Evolutionary conservation across 1,140 invertebrate genomes (phyloP).

Genomic region (Brachionus rubens): DNA sequence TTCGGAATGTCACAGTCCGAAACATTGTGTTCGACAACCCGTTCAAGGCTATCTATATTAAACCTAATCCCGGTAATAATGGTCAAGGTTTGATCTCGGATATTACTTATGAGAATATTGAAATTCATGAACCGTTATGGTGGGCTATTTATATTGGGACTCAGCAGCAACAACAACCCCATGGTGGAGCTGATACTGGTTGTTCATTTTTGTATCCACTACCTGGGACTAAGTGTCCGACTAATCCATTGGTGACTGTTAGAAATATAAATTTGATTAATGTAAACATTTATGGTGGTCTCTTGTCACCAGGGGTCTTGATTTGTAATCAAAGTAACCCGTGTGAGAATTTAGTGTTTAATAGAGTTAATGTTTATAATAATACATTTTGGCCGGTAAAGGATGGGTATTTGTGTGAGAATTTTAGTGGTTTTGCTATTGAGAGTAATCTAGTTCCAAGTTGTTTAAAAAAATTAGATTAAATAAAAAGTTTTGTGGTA

Average conservation of each 20-base stretch:
- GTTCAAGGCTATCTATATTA: constrained; percentile 36
- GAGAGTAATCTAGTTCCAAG: constrained; percentile 11
- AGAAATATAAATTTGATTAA: not conserved
- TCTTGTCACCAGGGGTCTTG: constrained; percentile 12
- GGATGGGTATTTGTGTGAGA: constrained; percentile 17
- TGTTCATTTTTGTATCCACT: constrained; percentile 38
- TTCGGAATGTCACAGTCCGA: constrained; percentile 16
- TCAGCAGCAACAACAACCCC: constrained; percentile 4
- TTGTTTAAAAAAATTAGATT: constrained; percentile 1
- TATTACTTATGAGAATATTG: constrained; percentile 27
- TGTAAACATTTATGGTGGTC: constrained; percentile 9
- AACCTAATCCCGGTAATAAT: constrained; percentile 19
- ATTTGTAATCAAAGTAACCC: constrained; percentile 15
- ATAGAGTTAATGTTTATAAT: constrained; percentile 24
- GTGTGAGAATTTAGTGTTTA: constrained; percentile 2
- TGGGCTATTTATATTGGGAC: constrained; percentile 38
- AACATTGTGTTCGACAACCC: constrained; percentile 12
- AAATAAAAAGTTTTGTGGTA: no score
- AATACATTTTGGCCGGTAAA: not conserved
- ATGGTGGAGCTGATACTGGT: not conserved
- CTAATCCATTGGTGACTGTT: not conserved
- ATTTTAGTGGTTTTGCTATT: constrained; percentile 17
- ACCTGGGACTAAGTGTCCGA: not conserved
- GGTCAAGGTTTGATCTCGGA: constrained; percentile 18
- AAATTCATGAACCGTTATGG: constrained; percentile 5